Evolutionary conservation across 2,888 invertebrate species (phyloP).

Genomic region (Icerya purchasi): DNA sequence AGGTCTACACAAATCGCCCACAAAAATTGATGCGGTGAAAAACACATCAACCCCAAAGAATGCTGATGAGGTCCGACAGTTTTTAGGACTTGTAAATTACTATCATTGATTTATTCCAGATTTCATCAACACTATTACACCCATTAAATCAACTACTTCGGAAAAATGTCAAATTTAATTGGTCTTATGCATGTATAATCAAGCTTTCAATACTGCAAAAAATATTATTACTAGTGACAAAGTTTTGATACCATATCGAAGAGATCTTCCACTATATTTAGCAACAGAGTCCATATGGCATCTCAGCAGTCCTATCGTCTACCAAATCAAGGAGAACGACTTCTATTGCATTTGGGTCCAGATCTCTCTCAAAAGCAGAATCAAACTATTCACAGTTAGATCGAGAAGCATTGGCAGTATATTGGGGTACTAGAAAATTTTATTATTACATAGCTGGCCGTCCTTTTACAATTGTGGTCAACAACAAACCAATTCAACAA

Average conservation of each 20-base stretch:
- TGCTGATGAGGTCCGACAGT: conserved; percentile 19
- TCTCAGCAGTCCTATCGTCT: conserved; percentile 17
- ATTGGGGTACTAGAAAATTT: conserved; percentile 8
- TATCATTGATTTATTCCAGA: conserved; percentile 22
- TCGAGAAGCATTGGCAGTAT: conserved; percentile 16
- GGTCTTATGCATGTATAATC: conserved; percentile 14
- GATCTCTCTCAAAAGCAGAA: conserved; percentile 11
- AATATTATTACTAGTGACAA: conserved; percentile 3
- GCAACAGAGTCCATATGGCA: conserved; percentile 9
- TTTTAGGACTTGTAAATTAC: conserved; percentile 22
- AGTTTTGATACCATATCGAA: conserved; percentile 1
- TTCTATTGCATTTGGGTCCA: conserved; percentile 15
- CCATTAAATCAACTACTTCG: conserved; percentile 20
- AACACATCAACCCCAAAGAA: conserved; percentile 18
- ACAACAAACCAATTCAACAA: conserved; percentile 3
- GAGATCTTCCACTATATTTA: conserved; percentile 2
- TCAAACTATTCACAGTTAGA: conserved; percentile 16
- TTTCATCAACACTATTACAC: conserved; percentile 19
- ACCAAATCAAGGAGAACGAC: conserved; percentile 12
- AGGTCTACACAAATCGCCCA: too few species aligned
- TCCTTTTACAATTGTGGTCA: not conserved
- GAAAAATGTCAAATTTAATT: conserved; percentile 13
- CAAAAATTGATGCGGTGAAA: too few species aligned
- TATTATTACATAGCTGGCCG: not conserved
- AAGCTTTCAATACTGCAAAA: conserved; percentile 1